phyloP scores from a whole-genome alignment of 1,140 invertebrate species.

The Leptinotarsa undecemlineata region DNA sequence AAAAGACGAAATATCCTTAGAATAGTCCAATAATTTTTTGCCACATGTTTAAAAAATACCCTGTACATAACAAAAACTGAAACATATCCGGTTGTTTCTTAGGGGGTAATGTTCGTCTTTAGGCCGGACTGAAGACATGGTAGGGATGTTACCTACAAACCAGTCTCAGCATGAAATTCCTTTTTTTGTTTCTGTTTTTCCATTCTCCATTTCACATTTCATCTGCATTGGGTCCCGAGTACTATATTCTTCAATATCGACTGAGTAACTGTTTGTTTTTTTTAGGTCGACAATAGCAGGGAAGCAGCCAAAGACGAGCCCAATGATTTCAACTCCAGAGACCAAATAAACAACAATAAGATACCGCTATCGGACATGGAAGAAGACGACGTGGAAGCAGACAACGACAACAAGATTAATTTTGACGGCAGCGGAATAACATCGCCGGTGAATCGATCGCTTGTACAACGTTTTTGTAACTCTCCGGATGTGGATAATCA shows the following conservation, averaged over 20 bases:
- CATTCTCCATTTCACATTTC: background rate
- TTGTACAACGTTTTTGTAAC: slow-evolving; percentile 47
- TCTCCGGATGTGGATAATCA: slow-evolving; percentile 51
- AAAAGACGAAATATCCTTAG: too few relatives aligned
- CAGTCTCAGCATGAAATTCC: too few relatives aligned
- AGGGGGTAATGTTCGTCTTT: too few relatives aligned
- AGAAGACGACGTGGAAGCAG: slow-evolving; percentile 46
- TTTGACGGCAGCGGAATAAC: slow-evolving; percentile 42
- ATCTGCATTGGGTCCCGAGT: background rate
- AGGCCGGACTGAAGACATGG: too few relatives aligned
- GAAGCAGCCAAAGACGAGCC: slow-evolving; percentile 57
- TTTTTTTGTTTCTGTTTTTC: too few relatives aligned
- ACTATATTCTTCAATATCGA: slow-evolving; percentile 19
- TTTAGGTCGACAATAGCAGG: slow-evolving; percentile 48
- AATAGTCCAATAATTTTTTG: too few relatives aligned
- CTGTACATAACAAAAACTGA: too few relatives aligned
- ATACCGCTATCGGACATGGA: slow-evolving; percentile 48
- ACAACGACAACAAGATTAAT: slow-evolving; percentile 43
- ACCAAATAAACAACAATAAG: slow-evolving; percentile 60
- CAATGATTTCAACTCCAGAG: slow-evolving; percentile 58
- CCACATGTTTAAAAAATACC: too few relatives aligned
- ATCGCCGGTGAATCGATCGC: slow-evolving; percentile 44
- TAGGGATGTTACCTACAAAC: too few relatives aligned
- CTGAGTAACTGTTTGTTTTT: slow-evolving; percentile 32
- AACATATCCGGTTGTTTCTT: too few relatives aligned